Percentiles rank a stretch among this genome's conserved stretches.
These are phyloP conservation scores for Philereme transversata DNA, from an alignment of 2,888 invertebrate species.

Conservation along the genomic window DNA sequence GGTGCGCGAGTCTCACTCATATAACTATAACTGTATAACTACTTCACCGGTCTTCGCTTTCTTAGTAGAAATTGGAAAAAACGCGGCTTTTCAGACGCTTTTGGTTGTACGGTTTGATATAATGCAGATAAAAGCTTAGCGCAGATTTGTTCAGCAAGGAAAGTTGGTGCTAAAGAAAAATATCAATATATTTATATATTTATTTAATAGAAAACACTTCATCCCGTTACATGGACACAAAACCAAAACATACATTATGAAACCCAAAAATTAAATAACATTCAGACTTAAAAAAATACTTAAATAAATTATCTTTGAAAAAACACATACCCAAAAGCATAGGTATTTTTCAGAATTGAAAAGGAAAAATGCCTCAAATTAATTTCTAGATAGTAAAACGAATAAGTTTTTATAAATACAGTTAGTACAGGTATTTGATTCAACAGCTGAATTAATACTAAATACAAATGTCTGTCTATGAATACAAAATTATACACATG, in stretches of 20 bases:
- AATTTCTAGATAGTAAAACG: neutral
- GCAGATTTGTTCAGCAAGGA: neutral
- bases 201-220: constrained; percentile 17
- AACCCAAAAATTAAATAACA: constrained; percentile 26
- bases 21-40: too few species aligned
- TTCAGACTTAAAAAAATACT: constrained; percentile 28
- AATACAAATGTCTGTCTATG: too few species aligned
- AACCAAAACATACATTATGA: constrained; percentile 21
- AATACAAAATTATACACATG: too few species aligned
- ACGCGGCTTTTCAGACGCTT: too few species aligned
- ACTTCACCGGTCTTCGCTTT: too few species aligned
- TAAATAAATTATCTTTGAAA: constrained; percentile 6
- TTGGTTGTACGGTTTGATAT: too few species aligned
- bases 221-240: constrained; percentile 15
- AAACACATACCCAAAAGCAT: neutral
- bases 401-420: too few species aligned
- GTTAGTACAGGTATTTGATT: too few species aligned
- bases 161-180: neutral
- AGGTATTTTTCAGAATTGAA: neutral
- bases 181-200: neutral
- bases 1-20: too few species aligned
- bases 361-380: neutral
- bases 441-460: too few species aligned
- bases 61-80: too few species aligned
- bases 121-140: too few species aligned